Conservation (phyloP, 1,140 invertebrate genomes). For the Oreohelix idahoensis region DNA sequence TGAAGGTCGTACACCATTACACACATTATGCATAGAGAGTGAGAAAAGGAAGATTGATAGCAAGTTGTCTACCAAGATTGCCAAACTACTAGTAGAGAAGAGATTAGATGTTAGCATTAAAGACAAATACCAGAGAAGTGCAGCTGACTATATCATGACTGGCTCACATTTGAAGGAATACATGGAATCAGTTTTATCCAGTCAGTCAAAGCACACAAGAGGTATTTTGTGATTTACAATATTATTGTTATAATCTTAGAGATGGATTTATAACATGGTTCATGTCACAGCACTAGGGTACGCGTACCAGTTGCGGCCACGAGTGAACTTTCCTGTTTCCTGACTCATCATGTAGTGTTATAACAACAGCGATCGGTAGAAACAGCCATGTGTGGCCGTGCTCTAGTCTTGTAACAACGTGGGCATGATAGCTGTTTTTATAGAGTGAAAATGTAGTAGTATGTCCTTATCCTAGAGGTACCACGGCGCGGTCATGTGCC, state of each 20-base stretch:
- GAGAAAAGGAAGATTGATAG: constrained; percentile 17
- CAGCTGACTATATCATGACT: constrained; percentile 44
- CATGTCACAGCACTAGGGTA: no score
- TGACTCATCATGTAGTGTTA: no score
- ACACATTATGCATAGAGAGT: constrained; percentile 22
- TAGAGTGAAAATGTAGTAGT: no score
- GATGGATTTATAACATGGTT: no score
- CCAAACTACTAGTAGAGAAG: constrained; percentile 26
- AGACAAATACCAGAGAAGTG: constrained; percentile 36
- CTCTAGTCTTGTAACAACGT: no score
- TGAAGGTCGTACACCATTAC: constrained; percentile 29
- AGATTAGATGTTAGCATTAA: constrained; percentile 27
- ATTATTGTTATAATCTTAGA: not conserved
- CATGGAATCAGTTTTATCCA: constrained; percentile 34
- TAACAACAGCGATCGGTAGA: no score
- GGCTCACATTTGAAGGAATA: constrained; percentile 31
- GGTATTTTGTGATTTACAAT: not conserved
- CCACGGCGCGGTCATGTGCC: no score
- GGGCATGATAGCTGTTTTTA: no score
- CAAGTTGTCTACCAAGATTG: constrained; percentile 21
- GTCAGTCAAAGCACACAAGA: not conserved
- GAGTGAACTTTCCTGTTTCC: no score
- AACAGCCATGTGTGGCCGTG: no score
- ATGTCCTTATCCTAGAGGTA: no score
- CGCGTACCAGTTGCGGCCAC: no score